Conservation (phyloP, 2,888 invertebrate species). For the Hypena proboscidalis region DNA sequence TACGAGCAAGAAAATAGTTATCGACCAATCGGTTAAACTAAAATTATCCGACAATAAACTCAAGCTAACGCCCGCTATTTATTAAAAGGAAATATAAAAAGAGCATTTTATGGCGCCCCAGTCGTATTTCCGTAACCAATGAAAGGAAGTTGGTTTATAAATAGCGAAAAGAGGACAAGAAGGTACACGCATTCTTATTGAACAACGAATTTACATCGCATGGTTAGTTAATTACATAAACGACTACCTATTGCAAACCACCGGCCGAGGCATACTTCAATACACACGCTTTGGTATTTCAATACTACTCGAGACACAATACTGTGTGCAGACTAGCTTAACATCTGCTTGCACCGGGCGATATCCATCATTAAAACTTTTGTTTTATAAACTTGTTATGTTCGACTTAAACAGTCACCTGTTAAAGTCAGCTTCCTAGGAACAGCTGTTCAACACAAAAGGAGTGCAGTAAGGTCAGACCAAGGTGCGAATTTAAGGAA, state of each 20-base stretch:
- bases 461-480: slow-evolving; percentile 16
- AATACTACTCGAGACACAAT: slow-evolving; percentile 21
- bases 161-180: slow-evolving; percentile 7
- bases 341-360: slow-evolving; percentile 34
- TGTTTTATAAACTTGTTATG: slow-evolving; percentile 27
- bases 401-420: slow-evolving; percentile 20
- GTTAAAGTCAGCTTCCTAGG: slow-evolving; percentile 14
- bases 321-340: slow-evolving; percentile 8
- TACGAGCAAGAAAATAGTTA: background rate
- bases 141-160: slow-evolving; percentile 13
- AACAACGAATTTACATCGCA: slow-evolving; percentile 19
- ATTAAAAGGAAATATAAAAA: background rate
- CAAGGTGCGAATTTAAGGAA: slow-evolving; percentile 26
- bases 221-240: slow-evolving; percentile 16
- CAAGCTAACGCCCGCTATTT: too few relatives aligned
- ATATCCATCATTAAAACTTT: slow-evolving; percentile 12
- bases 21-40: background rate
- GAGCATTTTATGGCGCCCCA: background rate
- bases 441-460: slow-evolving; percentile 28
- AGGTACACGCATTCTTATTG: slow-evolving; percentile 8
- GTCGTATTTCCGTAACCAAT: slow-evolving; percentile 9
- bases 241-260: slow-evolving; percentile 11
- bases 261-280: slow-evolving; percentile 22
- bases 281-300: slow-evolving; percentile 23
- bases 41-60: too few relatives aligned